Evolutionary conservation across 2,888 invertebrate genomes (phyloP).

Genomic region (Nemapogon koenigi): DNA sequence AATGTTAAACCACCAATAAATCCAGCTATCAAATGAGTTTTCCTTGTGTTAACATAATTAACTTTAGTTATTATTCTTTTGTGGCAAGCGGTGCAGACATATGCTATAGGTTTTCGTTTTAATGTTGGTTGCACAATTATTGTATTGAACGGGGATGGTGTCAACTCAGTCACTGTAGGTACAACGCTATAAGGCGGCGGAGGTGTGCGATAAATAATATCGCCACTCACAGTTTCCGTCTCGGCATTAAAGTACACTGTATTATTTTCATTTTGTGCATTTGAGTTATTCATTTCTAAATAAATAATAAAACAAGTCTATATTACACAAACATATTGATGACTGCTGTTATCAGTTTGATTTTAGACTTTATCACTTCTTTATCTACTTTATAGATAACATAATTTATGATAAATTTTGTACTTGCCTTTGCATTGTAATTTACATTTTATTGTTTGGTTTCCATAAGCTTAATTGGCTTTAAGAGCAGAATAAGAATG

Average conservation of each 20-base stretch:
- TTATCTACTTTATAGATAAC: too few species aligned
- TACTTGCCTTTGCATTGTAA: too few species aligned
- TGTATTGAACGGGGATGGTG: conserved; percentile 29
- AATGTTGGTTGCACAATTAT: conserved; percentile 31
- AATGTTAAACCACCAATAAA: conserved; percentile 47
- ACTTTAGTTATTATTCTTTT: conserved; percentile 40
- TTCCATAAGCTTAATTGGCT: too few species aligned
- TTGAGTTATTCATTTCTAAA: conserved; percentile 6
- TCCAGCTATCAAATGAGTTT: conserved; percentile 49
- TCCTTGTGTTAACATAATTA: conserved; percentile 37
- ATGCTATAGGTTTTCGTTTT: conserved; percentile 30
- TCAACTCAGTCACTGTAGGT: conserved; percentile 14
- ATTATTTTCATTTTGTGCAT: conserved; percentile 13
- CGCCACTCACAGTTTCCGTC: conserved; percentile 21
- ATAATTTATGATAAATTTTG: too few species aligned
- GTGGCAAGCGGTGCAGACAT: conserved; percentile 37
- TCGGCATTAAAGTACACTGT: conserved; percentile 20
- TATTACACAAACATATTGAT: conserved; percentile 11
- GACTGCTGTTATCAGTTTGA: too few species aligned
- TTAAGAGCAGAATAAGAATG: too few species aligned
- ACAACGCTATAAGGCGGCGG: conserved; percentile 39
- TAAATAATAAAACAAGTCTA: conserved; percentile 5
- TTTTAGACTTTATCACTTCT: too few species aligned
- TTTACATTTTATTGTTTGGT: too few species aligned
- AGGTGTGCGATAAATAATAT: conserved; percentile 25